These are phyloP conservation scores for Urocitellus parryii DNA, from an alignment of 2,113 vertebrate species.

Conservation along the genomic window DNA sequence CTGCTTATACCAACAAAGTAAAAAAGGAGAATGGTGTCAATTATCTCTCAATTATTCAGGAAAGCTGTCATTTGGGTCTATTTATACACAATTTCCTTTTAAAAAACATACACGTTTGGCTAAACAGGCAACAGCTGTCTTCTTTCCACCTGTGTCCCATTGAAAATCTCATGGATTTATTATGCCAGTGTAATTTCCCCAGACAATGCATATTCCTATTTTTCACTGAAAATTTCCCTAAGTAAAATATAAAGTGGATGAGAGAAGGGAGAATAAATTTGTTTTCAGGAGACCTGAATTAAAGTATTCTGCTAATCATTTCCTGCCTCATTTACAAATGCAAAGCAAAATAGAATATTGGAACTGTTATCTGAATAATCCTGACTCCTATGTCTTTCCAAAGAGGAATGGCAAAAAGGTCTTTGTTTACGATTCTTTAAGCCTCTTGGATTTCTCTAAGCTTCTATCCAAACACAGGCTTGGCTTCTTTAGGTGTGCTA, in stretches of 20 bases:
- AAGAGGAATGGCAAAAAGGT: not conserved
- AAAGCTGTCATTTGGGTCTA: constrained; percentile 66
- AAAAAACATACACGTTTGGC: constrained; percentile 47
- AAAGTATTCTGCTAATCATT: constrained; percentile 59
- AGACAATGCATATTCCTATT: constrained; percentile 55
- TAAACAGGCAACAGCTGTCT: constrained; percentile 68
- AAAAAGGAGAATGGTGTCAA: constrained; percentile 46
- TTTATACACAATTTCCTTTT: constrained; percentile 64
- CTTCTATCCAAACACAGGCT: not conserved
- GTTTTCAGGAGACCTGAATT: constrained; percentile 63
- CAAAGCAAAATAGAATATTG: constrained; percentile 62
- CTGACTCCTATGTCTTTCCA: not conserved
- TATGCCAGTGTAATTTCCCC: constrained; percentile 69
- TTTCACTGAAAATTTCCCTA: constrained; percentile 60
- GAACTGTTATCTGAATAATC: constrained; percentile 53
- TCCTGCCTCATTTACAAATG: constrained; percentile 62
- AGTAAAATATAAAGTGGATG: constrained; percentile 39
- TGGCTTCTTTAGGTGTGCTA: not conserved
- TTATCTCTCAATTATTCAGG: constrained; percentile 56
- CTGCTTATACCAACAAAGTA: constrained; percentile 29
- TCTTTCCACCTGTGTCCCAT: constrained; percentile 63
- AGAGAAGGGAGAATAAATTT: constrained; percentile 44
- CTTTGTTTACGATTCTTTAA: not conserved
- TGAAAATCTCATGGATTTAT: constrained; percentile 66
- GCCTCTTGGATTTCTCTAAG: not conserved